A percentile compares a stretch with the other conserved stretches of the same genome.
These are phyloP conservation scores for Eupristina koningsbergeri DNA, from an alignment of 1,140 invertebrate species.

Conservation along the genomic window DNA sequence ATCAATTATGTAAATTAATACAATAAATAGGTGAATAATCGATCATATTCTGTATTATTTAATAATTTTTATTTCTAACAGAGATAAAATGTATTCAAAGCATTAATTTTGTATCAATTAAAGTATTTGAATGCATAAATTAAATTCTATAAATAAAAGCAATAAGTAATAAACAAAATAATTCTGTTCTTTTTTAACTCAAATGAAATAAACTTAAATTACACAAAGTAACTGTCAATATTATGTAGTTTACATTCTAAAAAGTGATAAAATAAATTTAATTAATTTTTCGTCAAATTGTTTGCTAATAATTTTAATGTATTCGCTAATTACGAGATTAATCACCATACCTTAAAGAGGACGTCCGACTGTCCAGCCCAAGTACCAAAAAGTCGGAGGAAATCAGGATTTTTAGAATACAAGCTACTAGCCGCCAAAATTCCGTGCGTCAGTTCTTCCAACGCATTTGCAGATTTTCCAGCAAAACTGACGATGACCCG, in stretches of 20 bases:
- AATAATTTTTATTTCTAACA: not conserved
- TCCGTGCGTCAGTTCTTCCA: slow-evolving; percentile 73
- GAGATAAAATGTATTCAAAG: no score
- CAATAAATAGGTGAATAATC: not conserved
- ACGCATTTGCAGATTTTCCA: slow-evolving; percentile 64
- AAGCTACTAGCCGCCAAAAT: slow-evolving; percentile 67
- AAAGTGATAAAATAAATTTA: no score
- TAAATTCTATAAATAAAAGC: no score
- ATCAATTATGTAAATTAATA: not conserved
- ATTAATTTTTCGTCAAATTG: no score
- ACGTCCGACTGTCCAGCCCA: slow-evolving; percentile 72
- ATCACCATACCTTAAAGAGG: slow-evolving; percentile 72
- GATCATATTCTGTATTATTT: not conserved
- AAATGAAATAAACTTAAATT: not conserved
- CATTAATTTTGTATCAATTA: no score
- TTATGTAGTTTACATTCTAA: no score
- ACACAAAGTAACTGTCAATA: no score
- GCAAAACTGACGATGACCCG: slow-evolving; percentile 73
- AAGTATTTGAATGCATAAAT: no score
- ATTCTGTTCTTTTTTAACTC: not conserved
- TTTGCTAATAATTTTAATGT: not conserved
- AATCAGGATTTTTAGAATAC: slow-evolving; percentile 69
- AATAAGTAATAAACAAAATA: no score
- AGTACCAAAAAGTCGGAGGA: slow-evolving; percentile 73
- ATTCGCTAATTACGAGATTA: not conserved